Evolutionary conservation across 2,888 invertebrate genomes (phyloP).

Genomic region (Oxyscelio sp.): DNA sequence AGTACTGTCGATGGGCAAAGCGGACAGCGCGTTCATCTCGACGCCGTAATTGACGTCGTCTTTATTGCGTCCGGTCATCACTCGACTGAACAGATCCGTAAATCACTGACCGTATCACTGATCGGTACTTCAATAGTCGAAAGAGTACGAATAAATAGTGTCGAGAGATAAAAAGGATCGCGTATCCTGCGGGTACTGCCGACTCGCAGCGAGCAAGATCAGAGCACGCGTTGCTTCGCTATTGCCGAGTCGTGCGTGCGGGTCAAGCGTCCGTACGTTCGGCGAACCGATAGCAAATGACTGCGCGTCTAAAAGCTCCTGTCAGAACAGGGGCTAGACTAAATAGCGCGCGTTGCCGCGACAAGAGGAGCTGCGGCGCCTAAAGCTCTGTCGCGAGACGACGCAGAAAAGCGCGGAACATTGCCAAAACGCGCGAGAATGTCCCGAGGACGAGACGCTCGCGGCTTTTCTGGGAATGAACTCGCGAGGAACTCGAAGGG

Average conservation of each 20-base stretch:
- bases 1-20: slow-evolving; percentile 32
- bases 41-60: slow-evolving; percentile 51
- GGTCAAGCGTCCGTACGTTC: slow-evolving; percentile 1
- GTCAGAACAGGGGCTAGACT: slow-evolving; percentile 64
- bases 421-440: slow-evolving; percentile 70
- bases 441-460: no score
- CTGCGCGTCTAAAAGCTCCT: slow-evolving; percentile 61
- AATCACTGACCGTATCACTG: neutral
- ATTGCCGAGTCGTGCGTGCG: slow-evolving; percentile 19
- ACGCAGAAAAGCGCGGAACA: slow-evolving; percentile 76
- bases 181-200: neutral
- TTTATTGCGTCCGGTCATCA: slow-evolving; percentile 66
- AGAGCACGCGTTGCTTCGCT: neutral
- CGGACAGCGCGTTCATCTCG: slow-evolving; percentile 71
- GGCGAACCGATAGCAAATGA: slow-evolving; percentile 45
- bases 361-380: slow-evolving; percentile 57
- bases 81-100: neutral
- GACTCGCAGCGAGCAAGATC: neutral
- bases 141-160: neutral
- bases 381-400: slow-evolving; percentile 68
- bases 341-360: slow-evolving; percentile 64
- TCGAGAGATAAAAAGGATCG: neutral
- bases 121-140: neutral
- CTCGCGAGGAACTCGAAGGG: no score
- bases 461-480: no score